Conservation (phyloP, 1,140 invertebrate species). For the Gonatopus flavifemur region DNA sequence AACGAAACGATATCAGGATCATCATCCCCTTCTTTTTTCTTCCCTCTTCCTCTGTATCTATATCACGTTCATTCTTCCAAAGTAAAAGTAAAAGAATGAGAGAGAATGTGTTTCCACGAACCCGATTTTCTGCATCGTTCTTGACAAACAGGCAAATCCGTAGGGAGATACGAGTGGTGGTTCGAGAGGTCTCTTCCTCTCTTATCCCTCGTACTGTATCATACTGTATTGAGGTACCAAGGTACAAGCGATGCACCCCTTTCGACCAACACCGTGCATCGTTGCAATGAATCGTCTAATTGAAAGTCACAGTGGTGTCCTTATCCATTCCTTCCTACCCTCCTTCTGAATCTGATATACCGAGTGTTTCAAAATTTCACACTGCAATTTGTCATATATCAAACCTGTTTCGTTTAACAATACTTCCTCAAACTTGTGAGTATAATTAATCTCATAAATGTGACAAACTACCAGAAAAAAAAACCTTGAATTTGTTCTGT, state of each 20-base stretch:
- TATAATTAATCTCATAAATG: too few species aligned
- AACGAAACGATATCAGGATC: not conserved
- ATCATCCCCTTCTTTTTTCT: not conserved
- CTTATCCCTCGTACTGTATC: too few species aligned
- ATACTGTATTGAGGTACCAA: too few species aligned
- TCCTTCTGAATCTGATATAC: too few species aligned
- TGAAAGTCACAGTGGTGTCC: conserved; percentile 21
- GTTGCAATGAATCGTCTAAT: conserved; percentile 27
- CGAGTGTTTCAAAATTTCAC: too few species aligned
- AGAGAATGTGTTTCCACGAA: conserved; percentile 17
- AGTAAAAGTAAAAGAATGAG: conserved; percentile 3
- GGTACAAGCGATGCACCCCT: not conserved
- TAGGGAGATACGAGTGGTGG: conserved; percentile 16
- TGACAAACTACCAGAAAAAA: too few species aligned
- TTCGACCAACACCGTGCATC: not conserved
- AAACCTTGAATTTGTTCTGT: too few species aligned
- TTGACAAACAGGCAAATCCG: conserved; percentile 14
- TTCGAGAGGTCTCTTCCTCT: conserved; percentile 14
- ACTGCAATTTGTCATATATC: too few species aligned
- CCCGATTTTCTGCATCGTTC: conserved; percentile 18
- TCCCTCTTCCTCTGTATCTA: not conserved
- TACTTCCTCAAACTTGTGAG: too few species aligned
- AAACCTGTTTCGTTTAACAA: too few species aligned
- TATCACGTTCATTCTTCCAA: not conserved
- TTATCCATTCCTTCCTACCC: not conserved